phyloP scores from a whole-genome alignment of 2,888 invertebrate species.

The Caprella mutica region DNA sequence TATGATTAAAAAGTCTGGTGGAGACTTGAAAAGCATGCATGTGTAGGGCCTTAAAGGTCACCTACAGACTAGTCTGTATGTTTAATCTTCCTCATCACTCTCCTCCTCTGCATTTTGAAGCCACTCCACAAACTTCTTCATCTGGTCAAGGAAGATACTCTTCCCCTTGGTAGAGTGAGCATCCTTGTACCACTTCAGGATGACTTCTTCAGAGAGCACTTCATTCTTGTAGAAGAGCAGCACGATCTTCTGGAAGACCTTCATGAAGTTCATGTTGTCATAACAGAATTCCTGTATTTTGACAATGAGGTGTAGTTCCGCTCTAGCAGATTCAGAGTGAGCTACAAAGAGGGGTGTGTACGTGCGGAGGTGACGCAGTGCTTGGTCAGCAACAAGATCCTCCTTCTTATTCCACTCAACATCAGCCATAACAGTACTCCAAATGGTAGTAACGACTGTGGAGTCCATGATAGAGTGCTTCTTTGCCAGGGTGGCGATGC shows the following conservation, averaged over 20 bases:
- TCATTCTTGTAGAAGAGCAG: conserved; percentile 92
- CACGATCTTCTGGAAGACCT: conserved; percentile 93
- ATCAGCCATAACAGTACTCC: conserved; percentile 88
- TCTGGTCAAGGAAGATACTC: conserved; percentile 94
- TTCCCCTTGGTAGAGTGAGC: conserved; percentile 88
- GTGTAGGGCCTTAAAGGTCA: no score
- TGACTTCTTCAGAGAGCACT: conserved; percentile 86
- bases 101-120: conserved; percentile 73
- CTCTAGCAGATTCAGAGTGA: conserved; percentile 71
- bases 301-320: conserved; percentile 75
- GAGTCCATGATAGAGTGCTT: conserved; percentile 78
- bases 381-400: conserved; percentile 89
- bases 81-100: conserved; percentile 9
- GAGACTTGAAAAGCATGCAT: no score
- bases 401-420: conserved; percentile 99
- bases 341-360: conserved; percentile 77
- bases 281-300: conserved; percentile 97
- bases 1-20: no score
- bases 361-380: conserved; percentile 66
- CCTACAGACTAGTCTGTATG: no score
- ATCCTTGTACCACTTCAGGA: conserved; percentile 92
- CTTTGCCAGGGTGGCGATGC: conserved; percentile 72
- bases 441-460: conserved; percentile 78
- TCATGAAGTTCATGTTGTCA: conserved; percentile 98
- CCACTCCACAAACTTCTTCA: conserved; percentile 97